Percentiles rank a stretch among this genome's conserved stretches.
These are phyloP conservation scores for Lottia scabra DNA, from an alignment of 2,888 invertebrate species.

Conservation along the genomic window DNA sequence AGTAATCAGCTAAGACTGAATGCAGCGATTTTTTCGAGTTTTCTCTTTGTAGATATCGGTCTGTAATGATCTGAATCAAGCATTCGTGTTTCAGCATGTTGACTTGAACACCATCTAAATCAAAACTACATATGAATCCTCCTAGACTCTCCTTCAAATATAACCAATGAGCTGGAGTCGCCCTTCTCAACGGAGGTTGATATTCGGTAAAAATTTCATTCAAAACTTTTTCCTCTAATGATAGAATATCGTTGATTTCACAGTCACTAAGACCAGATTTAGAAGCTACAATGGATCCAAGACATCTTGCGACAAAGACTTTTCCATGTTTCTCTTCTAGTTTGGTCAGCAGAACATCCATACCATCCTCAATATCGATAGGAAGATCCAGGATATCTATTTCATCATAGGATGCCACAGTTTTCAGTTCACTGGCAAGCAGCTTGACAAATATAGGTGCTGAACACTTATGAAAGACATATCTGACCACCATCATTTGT, in stretches of 20 bases:
- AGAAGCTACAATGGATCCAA: constrained; percentile 63
- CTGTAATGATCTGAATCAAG: constrained; percentile 44
- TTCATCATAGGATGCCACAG: constrained; percentile 40
- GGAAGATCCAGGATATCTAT: constrained; percentile 34
- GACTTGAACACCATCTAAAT: constrained; percentile 59
- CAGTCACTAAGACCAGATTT: constrained; percentile 64
- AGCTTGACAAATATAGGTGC: constrained; percentile 57
- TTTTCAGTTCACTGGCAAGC: constrained; percentile 44
- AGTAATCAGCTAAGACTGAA: constrained; percentile 65
- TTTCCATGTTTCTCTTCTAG: constrained; percentile 57
- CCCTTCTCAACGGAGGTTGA: constrained; percentile 48
- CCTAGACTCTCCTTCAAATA: constrained; percentile 56
- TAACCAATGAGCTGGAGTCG: constrained; percentile 60
- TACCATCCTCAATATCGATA: constrained; percentile 38
- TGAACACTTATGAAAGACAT: constrained; percentile 47
- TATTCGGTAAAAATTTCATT: constrained; percentile 43
- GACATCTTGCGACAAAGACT: constrained; percentile 46
- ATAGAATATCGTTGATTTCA: constrained; percentile 68
- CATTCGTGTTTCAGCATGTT: constrained; percentile 53
- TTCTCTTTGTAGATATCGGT: constrained; percentile 50
- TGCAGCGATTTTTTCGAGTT: constrained; percentile 46
- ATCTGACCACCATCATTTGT: constrained; percentile 47
- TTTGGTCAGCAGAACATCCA: constrained; percentile 44
- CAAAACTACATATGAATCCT: constrained; percentile 46
- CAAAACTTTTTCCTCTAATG: constrained; percentile 63